phyloP scores from a whole-genome alignment of 2,113 vertebrate species.

The Trematomus loennbergii region DNA sequence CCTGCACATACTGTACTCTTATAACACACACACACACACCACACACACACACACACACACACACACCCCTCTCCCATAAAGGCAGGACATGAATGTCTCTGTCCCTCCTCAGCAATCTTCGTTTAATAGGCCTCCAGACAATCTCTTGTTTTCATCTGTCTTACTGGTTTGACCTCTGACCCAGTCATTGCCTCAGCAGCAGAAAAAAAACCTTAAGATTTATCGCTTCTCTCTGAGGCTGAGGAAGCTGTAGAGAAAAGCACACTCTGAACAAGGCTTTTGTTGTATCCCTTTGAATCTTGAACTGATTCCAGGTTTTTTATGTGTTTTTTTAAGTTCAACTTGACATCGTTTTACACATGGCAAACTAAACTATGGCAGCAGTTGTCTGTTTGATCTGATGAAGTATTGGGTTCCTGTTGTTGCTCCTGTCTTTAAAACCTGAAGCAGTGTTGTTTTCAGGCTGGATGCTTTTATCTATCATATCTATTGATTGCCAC shows the following conservation, averaged over 20 bases:
- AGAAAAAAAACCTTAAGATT: conserved; percentile 60
- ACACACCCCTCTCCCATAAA: conserved; percentile 4
- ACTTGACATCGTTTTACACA: conserved; percentile 27
- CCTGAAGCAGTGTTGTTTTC: conserved; percentile 28
- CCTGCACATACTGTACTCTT: background rate
- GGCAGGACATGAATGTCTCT: conserved; percentile 56
- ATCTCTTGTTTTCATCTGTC: conserved; percentile 78
- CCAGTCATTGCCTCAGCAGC: conserved; percentile 56
- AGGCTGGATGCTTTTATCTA: conserved; percentile 28
- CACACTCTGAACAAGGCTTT: conserved; percentile 9
- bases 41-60: background rate
- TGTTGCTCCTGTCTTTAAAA: conserved; percentile 26
- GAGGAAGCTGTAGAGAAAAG: conserved; percentile 37
- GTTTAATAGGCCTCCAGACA: conserved; percentile 74
- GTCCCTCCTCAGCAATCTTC: conserved; percentile 66
- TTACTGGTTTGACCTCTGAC: conserved; percentile 77
- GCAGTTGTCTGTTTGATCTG: conserved; percentile 29
- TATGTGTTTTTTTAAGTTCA: conserved; percentile 24
- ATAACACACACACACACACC: conserved; percentile 1
- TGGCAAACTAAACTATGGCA: conserved; percentile 17
- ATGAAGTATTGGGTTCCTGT: conserved; percentile 21
- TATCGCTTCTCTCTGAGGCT: conserved; percentile 53
- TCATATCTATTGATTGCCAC: conserved; percentile 44
- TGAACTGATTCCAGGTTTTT: conserved; percentile 27
- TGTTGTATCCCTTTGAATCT: conserved; percentile 27